Evolutionary conservation across 2,797 vertebrate species (phyloP).

Genomic region (Halcyon chelicuti): DNA sequence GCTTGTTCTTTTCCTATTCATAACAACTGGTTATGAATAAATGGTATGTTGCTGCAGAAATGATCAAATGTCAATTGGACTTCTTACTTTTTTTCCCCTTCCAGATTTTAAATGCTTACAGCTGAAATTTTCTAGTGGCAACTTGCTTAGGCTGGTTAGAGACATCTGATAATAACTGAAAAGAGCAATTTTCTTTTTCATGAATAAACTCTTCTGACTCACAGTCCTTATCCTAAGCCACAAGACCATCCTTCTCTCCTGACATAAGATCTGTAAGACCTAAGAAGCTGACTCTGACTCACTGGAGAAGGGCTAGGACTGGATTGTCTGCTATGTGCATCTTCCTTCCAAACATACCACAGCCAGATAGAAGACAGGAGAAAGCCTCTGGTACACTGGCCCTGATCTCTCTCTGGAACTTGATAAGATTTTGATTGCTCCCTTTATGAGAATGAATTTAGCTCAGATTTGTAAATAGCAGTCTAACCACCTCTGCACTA

Average conservation of each 20-base stretch:
- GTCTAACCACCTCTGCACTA: neutral
- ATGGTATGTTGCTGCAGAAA: neutral
- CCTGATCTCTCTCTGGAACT: neutral
- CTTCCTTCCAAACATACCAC: neutral
- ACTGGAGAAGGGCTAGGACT: neutral
- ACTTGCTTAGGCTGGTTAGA: neutral
- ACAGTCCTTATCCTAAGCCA: neutral
- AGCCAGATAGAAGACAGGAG: neutral
- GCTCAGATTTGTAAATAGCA: neutral
- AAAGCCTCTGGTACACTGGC: neutral
- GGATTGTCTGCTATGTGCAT: neutral
- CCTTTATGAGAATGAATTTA: neutral
- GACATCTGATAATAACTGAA: neutral
- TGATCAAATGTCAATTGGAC: neutral
- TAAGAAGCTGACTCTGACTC: slow-evolving; percentile 44
- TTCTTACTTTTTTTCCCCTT: neutral
- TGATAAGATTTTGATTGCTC: neutral
- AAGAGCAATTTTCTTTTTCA: neutral
- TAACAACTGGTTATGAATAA: neutral
- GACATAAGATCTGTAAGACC: neutral
- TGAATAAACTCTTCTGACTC: slow-evolving; percentile 23
- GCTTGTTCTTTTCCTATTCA: neutral
- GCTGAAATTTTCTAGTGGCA: neutral
- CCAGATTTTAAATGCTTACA: neutral
- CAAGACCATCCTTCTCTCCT: slow-evolving; percentile 10